Evolutionary conservation across 2,888 invertebrate genomes (phyloP).

Genomic region (Drosophila nr. perissopoda): DNA sequence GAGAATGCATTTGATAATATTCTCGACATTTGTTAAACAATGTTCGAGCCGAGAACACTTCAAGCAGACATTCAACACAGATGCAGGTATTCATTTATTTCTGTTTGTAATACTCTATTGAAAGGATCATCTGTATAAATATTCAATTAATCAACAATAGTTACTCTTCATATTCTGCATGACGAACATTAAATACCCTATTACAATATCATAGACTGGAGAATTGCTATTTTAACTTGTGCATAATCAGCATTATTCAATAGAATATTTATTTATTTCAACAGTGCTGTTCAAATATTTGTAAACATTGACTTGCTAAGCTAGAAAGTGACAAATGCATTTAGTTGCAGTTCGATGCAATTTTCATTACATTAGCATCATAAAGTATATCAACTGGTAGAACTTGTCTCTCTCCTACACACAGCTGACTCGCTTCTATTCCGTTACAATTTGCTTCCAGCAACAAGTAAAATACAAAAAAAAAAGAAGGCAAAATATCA

Average conservation of each 20-base stretch:
- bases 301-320: background rate
- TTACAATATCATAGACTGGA: background rate
- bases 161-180: background rate
- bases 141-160: background rate
- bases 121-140: conserved; percentile 21
- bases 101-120: background rate
- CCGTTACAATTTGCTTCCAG: background rate
- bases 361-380: background rate
- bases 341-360: too few relatives aligned
- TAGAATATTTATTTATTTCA: background rate
- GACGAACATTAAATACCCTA: background rate
- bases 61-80: background rate
- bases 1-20: conserved; percentile 24
- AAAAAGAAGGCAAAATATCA: background rate
- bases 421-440: background rate
- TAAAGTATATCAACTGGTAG: background rate
- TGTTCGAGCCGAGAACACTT: background rate
- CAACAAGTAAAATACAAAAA: background rate
- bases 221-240: background rate
- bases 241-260: background rate
- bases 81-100: background rate
- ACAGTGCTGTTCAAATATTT: background rate
- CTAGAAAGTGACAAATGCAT: background rate
- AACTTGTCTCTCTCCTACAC: background rate
- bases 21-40: conserved; percentile 8